A percentile compares a stretch with the other conserved stretches of the same genome.
These are phyloP conservation scores for Betta splendens DNA, from an alignment of 2,797 vertebrate genomes.

Conservation along the genomic window DNA sequence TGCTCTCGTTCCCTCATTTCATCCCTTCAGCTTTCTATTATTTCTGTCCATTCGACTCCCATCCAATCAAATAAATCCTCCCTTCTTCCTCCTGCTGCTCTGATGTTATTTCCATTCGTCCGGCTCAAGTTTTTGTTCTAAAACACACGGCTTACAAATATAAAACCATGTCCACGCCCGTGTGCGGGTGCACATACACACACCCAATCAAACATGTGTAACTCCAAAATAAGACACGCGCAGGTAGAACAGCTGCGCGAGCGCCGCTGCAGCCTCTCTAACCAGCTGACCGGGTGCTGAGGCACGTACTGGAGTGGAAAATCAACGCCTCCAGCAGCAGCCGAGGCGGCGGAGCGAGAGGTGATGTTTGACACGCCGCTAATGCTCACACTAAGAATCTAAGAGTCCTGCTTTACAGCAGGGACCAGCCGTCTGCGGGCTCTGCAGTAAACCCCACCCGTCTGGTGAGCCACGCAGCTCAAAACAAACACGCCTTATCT, in stretches of 20 bases:
- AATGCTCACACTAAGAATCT: conserved; percentile 36
- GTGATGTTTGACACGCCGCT: conserved; percentile 44
- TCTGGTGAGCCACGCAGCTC: conserved; percentile 8
- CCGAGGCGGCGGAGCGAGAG: conserved; percentile 24
- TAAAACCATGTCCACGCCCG: not conserved
- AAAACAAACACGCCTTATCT: conserved; percentile 32
- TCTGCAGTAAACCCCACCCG: conserved; percentile 46
- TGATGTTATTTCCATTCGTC: conserved; percentile 16
- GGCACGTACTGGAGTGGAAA: conserved; percentile 60
- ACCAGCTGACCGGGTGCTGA: conserved; percentile 56
- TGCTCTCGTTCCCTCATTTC: conserved; percentile 8
- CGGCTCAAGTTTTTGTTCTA: not conserved
- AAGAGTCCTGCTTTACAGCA: conserved; percentile 37
- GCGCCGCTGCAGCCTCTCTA: conserved; percentile 40
- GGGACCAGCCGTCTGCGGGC: too few relatives aligned
- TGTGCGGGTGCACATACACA: conserved; percentile 24
- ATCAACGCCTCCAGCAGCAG: conserved; percentile 51
- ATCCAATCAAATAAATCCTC: conserved; percentile 18
- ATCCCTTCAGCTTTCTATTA: conserved; percentile 7
- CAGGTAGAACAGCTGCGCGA: conserved; percentile 11
- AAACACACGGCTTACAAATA: not conserved
- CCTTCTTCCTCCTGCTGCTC: conserved; percentile 10
- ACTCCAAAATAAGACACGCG: conserved; percentile 17
- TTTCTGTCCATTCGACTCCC: conserved; percentile 1
- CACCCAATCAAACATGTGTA: conserved; percentile 6